phyloP scores from a whole-genome alignment of 2,888 invertebrate species.

The Dione juno region DNA sequence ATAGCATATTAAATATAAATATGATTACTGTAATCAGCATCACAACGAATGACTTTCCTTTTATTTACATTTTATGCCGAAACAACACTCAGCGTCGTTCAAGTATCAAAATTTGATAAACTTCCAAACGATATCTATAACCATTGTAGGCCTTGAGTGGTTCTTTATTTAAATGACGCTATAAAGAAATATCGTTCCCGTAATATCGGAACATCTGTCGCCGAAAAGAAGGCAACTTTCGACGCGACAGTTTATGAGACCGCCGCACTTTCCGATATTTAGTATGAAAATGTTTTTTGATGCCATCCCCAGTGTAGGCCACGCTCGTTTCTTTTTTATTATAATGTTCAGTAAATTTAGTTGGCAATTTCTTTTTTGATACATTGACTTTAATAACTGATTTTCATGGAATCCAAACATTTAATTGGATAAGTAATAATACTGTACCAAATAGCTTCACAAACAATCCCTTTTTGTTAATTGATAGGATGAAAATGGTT shows the following conservation, averaged over 20 bases:
- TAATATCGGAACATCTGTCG: conserved; percentile 76
- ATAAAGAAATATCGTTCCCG: conserved; percentile 72
- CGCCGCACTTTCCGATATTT: conserved; percentile 66
- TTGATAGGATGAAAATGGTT: no score
- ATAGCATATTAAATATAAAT: background rate
- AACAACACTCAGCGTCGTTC: conserved; percentile 18
- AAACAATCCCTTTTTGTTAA: no score
- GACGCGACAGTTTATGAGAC: conserved; percentile 69
- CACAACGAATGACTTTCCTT: background rate
- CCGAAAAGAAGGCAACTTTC: conserved; percentile 71
- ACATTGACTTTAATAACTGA: conserved; percentile 24
- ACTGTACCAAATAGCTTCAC: no score
- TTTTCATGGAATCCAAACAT: conserved; percentile 5
- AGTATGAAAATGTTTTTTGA: conserved; percentile 67
- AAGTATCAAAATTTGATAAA: conserved; percentile 53
- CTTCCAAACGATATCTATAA: conserved; percentile 56
- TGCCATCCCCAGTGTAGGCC: conserved; percentile 45
- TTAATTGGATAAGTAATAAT: no score
- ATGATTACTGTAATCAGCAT: background rate
- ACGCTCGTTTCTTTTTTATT: conserved; percentile 39
- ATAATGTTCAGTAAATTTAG: conserved; percentile 37
- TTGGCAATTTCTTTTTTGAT: conserved; percentile 28
- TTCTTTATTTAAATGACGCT: conserved; percentile 74
- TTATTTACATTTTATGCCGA: conserved; percentile 15
- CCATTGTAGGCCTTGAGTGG: conserved; percentile 61